A percentile compares a stretch with the other conserved stretches of the same genome.
Evolutionary conservation across 2,888 invertebrate genomes (phyloP).

Genomic region (Spisula subtruncata): DNA sequence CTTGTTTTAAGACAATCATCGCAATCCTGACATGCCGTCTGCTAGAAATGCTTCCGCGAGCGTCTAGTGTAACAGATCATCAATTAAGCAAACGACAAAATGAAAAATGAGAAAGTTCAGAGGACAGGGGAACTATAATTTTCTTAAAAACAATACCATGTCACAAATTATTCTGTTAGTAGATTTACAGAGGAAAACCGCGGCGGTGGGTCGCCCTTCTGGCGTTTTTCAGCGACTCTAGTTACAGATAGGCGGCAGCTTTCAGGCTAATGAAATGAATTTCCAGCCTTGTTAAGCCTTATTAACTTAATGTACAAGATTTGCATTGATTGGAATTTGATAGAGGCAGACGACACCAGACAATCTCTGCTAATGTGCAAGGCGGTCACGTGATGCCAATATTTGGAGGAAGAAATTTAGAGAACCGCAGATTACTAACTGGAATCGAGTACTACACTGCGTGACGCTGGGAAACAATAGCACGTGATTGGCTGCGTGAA

Average conservation of each 20-base stretch:
- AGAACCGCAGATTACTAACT: conserved; percentile 22
- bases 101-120: conserved; percentile 59
- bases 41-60: conserved; percentile 13
- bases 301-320: conserved; percentile 74
- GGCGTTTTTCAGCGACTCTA: conserved; percentile 40
- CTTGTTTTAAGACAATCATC: conserved; percentile 9
- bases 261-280: conserved; percentile 74
- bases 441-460: conserved; percentile 47
- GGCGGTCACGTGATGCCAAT: conserved; percentile 65
- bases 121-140: conserved; percentile 71
- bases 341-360: conserved; percentile 67
- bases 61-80: conserved; percentile 37
- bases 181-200: conserved; percentile 56
- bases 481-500: conserved; percentile 54
- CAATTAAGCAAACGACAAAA: conserved; percentile 61
- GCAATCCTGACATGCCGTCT: conserved; percentile 23
- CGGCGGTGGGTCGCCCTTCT: conserved; percentile 65
- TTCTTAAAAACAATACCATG: conserved; percentile 75
- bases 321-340: conserved; percentile 72
- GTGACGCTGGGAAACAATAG: conserved; percentile 41
- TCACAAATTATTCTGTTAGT: conserved; percentile 69
- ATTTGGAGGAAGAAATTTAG: conserved; percentile 33
- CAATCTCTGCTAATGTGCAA: conserved; percentile 71
- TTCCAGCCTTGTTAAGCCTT: conserved; percentile 70
- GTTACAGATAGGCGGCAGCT: conserved; percentile 45